Conservation (phyloP, 2,888 invertebrate species). For the Dicroscelio sp. region DNA sequence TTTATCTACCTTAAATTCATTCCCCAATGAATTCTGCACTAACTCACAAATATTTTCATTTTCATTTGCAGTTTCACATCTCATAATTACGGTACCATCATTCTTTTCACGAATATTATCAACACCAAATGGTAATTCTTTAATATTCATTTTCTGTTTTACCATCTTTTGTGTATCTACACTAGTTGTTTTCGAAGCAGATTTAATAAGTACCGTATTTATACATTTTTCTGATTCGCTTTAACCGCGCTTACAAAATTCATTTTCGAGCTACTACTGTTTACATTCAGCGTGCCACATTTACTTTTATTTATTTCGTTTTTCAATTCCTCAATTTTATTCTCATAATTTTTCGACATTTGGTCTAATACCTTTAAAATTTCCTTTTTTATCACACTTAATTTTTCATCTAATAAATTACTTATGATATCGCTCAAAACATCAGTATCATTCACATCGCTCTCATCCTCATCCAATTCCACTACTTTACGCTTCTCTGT, state of each 20-base stretch:
- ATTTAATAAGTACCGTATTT: conserved; percentile 4
- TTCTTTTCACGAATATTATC: background rate
- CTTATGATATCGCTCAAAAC: background rate
- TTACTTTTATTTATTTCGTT: background rate
- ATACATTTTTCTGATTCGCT: conserved; percentile 4
- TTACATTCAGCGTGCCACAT: background rate
- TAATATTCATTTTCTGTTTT: conserved; percentile 3
- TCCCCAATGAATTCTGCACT: background rate
- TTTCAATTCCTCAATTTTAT: background rate
- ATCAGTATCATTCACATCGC: background rate
- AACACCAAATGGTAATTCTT: conserved; percentile 8
- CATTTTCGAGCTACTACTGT: background rate
- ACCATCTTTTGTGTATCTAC: background rate
- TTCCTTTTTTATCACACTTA: conserved; percentile 1
- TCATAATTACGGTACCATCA: background rate
- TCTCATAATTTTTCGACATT: background rate
- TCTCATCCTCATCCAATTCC: background rate
- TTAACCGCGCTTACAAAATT: background rate
- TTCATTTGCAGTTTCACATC: background rate
- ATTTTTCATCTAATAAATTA: background rate
- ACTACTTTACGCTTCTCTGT: background rate
- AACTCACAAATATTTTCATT: background rate
- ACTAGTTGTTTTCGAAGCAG: background rate
- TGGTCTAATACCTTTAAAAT: background rate
- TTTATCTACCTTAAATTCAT: background rate